phyloP scores from a whole-genome alignment of 2,888 invertebrate genomes.

The Dioctria linearis region DNA sequence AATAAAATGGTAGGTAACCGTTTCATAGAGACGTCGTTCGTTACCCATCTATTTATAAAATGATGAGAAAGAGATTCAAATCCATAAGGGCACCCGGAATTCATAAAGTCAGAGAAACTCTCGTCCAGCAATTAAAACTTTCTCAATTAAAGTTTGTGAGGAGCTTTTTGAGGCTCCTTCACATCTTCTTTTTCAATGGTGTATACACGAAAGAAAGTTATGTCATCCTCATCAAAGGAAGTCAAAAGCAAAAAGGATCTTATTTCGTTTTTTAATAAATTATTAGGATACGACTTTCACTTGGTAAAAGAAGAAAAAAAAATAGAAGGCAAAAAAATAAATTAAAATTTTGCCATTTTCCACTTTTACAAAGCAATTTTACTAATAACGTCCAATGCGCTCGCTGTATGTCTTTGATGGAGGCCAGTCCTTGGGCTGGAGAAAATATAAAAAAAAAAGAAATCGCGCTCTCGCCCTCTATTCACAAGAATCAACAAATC shows the following conservation, averaged over 20 bases:
- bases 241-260: neutral
- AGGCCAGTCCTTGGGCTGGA: conserved; percentile 4
- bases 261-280: conserved; percentile 37
- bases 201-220: neutral
- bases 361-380: neutral
- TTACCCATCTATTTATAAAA: neutral
- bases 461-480: too few relatives aligned
- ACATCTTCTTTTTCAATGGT: conserved; percentile 1
- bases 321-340: conserved; percentile 26
- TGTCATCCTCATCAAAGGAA: conserved; percentile 35
- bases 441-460: too few relatives aligned
- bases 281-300: conserved; percentile 14
- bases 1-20: conserved; percentile 19
- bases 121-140: conserved; percentile 57
- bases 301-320: too few relatives aligned
- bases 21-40: neutral
- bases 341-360: conserved; percentile 28
- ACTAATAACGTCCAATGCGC: conserved; percentile 3
- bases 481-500: too few relatives aligned
- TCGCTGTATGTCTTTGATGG: conserved; percentile 30
- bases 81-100: neutral
- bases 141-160: conserved; percentile 56
- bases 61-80: too few relatives aligned
- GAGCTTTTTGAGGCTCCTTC: conserved; percentile 36
- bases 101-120: neutral